phyloP scores from a whole-genome alignment of 2,113 vertebrate species.

The Numida meleagris region DNA sequence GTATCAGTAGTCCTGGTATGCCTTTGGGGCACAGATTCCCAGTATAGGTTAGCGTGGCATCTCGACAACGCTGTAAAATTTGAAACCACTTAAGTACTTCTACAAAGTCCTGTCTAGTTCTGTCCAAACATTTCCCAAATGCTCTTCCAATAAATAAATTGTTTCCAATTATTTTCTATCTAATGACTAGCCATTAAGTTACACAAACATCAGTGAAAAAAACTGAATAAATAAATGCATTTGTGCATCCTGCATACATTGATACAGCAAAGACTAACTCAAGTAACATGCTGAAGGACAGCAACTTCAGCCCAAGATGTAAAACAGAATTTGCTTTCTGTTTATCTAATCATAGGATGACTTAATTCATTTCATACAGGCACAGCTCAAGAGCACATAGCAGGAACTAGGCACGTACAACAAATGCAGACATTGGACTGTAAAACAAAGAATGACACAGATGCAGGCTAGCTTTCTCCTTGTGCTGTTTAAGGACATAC shows the following conservation, averaged over 20 bases:
- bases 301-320: not conserved
- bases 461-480: not conserved
- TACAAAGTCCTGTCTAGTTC: not conserved
- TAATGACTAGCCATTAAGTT: not conserved
- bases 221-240: not conserved
- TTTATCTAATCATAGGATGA: not conserved
- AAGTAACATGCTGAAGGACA: not conserved
- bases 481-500: not conserved
- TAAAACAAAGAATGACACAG: not conserved
- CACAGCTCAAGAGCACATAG: not conserved
- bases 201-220: not conserved
- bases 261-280: not conserved
- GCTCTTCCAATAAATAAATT: not conserved
- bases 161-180: not conserved
- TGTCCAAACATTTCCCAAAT: not conserved
- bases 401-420: not conserved
- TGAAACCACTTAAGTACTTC: not conserved
- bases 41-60: not conserved
- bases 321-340: not conserved
- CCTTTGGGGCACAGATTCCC: not conserved
- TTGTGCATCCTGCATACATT: not conserved
- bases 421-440: not conserved
- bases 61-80: not conserved
- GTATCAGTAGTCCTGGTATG: not conserved
- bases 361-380: not conserved